Evolutionary conservation across 2,888 invertebrate species (phyloP).

Genomic region (Druceiella hillmani): DNA sequence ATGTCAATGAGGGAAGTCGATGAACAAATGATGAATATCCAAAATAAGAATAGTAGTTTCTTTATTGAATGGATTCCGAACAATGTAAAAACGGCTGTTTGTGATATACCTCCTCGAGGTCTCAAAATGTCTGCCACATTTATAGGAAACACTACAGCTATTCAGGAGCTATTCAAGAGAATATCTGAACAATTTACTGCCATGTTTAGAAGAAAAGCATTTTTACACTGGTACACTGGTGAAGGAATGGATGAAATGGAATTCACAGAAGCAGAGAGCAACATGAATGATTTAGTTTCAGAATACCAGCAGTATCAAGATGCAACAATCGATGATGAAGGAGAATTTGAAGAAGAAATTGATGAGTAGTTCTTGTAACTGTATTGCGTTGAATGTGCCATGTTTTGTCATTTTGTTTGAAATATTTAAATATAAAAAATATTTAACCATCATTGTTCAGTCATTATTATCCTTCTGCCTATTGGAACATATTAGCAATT

Average conservation of each 20-base stretch:
- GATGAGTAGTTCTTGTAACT: slow-evolving; percentile 52
- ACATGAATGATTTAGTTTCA: slow-evolving; percentile 83
- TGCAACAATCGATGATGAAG: slow-evolving; percentile 76
- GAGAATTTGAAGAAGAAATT: slow-evolving; percentile 74
- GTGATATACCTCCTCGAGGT: slow-evolving; percentile 68
- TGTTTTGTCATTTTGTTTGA: no score
- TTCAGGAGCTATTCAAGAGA: slow-evolving; percentile 81
- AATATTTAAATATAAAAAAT: no score
- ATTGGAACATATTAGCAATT: no score
- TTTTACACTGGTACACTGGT: slow-evolving; percentile 94
- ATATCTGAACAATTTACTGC: slow-evolving; percentile 79
- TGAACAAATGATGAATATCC: slow-evolving; percentile 72
- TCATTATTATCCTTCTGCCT: no score
- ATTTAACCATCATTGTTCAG: no score
- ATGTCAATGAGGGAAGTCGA: slow-evolving; percentile 93
- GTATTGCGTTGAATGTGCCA: no score
- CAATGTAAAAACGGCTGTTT: slow-evolving; percentile 74
- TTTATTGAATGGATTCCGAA: slow-evolving; percentile 78
- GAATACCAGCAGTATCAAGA: slow-evolving; percentile 93
- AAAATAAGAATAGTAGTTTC: slow-evolving; percentile 68
- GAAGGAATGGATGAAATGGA: slow-evolving; percentile 96
- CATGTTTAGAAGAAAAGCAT: slow-evolving; percentile 93
- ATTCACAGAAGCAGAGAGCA: slow-evolving; percentile 91
- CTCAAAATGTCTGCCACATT: slow-evolving; percentile 85
- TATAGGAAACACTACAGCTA: slow-evolving; percentile 79